Percentiles rank a stretch among this genome's conserved stretches.
Conservation (phyloP, 1,140 invertebrate genomes). For the Calliphora vicina region DNA sequence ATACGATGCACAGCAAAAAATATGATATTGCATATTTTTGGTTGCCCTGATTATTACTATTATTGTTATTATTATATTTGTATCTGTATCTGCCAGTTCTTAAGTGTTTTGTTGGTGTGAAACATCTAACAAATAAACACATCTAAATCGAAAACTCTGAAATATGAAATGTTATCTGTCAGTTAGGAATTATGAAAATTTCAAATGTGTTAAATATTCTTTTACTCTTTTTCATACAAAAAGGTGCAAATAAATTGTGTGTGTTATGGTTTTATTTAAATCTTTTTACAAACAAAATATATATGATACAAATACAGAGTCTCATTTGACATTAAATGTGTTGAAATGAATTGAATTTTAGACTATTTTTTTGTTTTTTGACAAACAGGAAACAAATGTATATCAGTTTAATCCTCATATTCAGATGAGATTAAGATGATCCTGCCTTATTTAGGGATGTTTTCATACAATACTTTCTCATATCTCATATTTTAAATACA, state of each 20-base stretch:
- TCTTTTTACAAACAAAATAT: neutral
- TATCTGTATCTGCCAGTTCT: neutral
- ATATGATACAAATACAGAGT: neutral
- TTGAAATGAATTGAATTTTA: too few species aligned
- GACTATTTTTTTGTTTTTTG: neutral
- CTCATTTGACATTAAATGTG: conserved; percentile 1
- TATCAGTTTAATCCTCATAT: conserved; percentile 21
- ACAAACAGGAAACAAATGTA: conserved; percentile 21
- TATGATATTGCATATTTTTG: too few species aligned
- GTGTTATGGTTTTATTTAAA: conserved; percentile 28
- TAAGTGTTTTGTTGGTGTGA: neutral
- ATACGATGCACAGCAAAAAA: too few species aligned
- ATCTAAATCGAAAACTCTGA: neutral
- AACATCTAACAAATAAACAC: conserved; percentile 17
- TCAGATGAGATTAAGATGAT: conserved; percentile 28
- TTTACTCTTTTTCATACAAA: neutral
- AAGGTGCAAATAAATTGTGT: conserved; percentile 16
- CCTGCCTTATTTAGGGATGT: neutral
- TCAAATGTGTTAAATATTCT: neutral
- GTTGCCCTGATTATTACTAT: too few species aligned
- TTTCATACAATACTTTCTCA: neutral
- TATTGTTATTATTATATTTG: neutral
- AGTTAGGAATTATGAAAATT: neutral
- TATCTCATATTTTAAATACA: neutral
- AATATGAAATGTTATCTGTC: neutral